Evolutionary conservation across 2,797 vertebrate genomes (phyloP).

Genomic region (Channa striata): DNA sequence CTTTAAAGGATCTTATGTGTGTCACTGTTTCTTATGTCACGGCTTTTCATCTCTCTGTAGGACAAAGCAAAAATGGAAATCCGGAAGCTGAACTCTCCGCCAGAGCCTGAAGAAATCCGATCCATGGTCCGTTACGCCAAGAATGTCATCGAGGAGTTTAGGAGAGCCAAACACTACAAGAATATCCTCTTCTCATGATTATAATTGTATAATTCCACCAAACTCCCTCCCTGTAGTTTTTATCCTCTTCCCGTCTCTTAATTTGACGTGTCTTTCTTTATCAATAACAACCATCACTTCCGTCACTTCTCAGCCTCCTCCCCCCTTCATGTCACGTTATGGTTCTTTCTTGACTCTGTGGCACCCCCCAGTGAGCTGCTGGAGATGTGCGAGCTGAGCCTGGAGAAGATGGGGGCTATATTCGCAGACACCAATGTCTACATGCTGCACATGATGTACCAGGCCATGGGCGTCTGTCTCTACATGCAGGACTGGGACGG

Average conservation of each 20-base stretch:
- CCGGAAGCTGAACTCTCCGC: constrained; percentile 85
- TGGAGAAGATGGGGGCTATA: constrained; percentile 94
- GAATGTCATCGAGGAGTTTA: constrained; percentile 97
- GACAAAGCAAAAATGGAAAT: constrained; percentile 93
- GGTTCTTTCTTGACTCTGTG: constrained; percentile 86
- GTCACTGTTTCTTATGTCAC: not conserved
- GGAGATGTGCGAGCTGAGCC: constrained; percentile 96
- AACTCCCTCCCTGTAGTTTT: not conserved
- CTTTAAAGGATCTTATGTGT: constrained; percentile 5
- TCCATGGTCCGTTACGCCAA: constrained; percentile 93
- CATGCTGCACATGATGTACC: constrained; percentile 99
- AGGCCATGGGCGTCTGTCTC: constrained; percentile 98
- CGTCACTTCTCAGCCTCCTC: not conserved
- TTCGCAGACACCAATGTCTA: constrained; percentile 97
- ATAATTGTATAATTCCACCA: not conserved
- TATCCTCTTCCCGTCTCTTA: not conserved
- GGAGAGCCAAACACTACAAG: constrained; percentile 97
- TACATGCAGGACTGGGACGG: constrained; percentile 98
- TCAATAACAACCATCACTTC: not conserved
- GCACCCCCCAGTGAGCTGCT: constrained; percentile 93
- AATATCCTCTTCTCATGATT: constrained; percentile 92
- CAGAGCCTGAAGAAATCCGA: constrained; percentile 84
- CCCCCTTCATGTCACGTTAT: not conserved
- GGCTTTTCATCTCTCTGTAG: constrained; percentile 69
- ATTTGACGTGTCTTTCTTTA: not conserved